phyloP scores from a whole-genome alignment of 2,888 invertebrate genomes.

The Lymantria monacha region DNA sequence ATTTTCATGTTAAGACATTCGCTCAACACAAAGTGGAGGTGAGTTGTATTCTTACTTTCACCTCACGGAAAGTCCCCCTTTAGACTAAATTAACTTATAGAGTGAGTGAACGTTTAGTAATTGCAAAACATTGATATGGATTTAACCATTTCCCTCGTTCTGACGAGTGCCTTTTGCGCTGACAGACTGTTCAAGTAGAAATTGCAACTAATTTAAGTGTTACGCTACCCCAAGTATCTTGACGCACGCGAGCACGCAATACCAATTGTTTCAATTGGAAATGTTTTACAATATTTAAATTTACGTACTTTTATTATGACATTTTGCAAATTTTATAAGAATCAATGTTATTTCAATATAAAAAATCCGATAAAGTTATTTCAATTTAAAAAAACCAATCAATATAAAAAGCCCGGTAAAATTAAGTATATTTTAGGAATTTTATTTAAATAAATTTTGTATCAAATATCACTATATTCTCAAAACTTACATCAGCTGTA shows the following conservation, averaged over 20 bases:
- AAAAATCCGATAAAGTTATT: too few relatives aligned
- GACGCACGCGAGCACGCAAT: conserved; percentile 77
- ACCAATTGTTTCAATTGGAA: conserved; percentile 34
- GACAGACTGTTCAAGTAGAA: conserved; percentile 69
- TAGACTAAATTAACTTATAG: conserved; percentile 28
- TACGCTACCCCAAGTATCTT: conserved; percentile 65
- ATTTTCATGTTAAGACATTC: too few relatives aligned
- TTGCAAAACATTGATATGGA: conserved; percentile 57
- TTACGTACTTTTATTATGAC: conserved; percentile 3
- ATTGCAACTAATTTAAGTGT: conserved; percentile 80
- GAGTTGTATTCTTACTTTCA: too few relatives aligned
- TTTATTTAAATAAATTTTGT: too few relatives aligned
- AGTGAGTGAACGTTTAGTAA: conserved; percentile 35
- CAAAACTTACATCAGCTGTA: too few relatives aligned
- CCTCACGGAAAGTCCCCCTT: conserved; percentile 1
- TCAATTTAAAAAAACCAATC: too few relatives aligned
- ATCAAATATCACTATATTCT: too few relatives aligned
- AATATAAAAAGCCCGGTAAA: too few relatives aligned
- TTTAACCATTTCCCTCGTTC: conserved; percentile 68
- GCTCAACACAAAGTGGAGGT: too few relatives aligned
- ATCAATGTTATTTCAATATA: too few relatives aligned
- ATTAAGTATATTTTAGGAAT: too few relatives aligned
- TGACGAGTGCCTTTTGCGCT: conserved; percentile 60
- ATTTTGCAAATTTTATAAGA: not conserved
- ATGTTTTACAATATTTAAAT: conserved; percentile 24